Evolutionary conservation across 2,888 invertebrate genomes (phyloP).

Genomic region (Melipona bicolor): DNA sequence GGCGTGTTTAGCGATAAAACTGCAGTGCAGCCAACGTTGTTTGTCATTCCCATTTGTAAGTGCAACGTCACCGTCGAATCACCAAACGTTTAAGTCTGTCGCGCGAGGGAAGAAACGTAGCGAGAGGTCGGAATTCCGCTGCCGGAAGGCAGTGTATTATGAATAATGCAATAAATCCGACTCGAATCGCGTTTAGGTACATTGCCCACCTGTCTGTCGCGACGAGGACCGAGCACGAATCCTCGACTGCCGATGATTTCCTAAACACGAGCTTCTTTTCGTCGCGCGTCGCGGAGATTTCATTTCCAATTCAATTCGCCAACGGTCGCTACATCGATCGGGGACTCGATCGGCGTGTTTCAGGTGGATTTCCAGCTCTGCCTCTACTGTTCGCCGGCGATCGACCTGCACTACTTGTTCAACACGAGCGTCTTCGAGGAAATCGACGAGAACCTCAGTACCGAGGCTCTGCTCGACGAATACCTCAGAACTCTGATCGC

Average conservation of each 20-base stretch:
- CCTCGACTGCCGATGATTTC: constrained; percentile 70
- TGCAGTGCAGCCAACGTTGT: no score
- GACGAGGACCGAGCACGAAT: constrained; percentile 15
- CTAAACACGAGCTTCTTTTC: constrained; percentile 72
- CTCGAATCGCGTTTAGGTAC: constrained; percentile 67
- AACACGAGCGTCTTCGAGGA: constrained; percentile 80
- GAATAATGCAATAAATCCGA: constrained; percentile 78
- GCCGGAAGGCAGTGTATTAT: constrained; percentile 67
- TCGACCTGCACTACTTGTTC: constrained; percentile 84
- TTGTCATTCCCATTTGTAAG: no score
- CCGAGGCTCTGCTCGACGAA: constrained; percentile 69
- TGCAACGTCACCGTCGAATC: no score
- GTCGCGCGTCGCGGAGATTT: constrained; percentile 54
- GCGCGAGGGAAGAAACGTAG: neutral
- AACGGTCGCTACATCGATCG: constrained; percentile 35
- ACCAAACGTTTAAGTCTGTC: neutral
- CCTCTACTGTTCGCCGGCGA: constrained; percentile 82
- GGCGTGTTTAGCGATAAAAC: no score
- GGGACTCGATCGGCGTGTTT: constrained; percentile 59
- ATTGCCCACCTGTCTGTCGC: constrained; percentile 49
- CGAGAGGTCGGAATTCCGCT: neutral
- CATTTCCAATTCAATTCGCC: constrained; percentile 76
- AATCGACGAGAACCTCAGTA: constrained; percentile 58
- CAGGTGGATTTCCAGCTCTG: constrained; percentile 85
- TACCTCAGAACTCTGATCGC: constrained; percentile 68